Evolutionary conservation across 2,113 vertebrate species (phyloP).

Genomic region (Microcebus griseorufus): DNA sequence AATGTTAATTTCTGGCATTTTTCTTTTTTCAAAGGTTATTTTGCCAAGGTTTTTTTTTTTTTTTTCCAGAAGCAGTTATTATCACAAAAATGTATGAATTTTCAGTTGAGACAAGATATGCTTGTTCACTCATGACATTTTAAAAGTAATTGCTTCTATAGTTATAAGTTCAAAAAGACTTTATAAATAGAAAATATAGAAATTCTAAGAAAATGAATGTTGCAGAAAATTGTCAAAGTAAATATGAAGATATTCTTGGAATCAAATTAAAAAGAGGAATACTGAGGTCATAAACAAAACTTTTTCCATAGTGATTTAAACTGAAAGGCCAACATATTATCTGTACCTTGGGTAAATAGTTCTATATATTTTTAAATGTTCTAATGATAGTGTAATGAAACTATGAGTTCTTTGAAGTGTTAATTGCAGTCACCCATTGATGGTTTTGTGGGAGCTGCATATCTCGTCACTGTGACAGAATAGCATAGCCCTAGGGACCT

Average conservation of each 20-base stretch:
- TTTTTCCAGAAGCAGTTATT: neutral
- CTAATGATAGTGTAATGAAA: neutral
- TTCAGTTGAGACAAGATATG: neutral
- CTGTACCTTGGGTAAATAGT: neutral
- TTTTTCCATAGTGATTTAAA: neutral
- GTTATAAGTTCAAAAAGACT: neutral
- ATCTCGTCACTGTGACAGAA: neutral
- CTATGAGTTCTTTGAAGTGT: neutral
- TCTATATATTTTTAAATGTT: neutral
- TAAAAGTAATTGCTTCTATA: neutral
- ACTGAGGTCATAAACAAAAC: neutral
- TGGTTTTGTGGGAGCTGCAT: neutral
- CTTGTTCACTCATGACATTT: neutral
- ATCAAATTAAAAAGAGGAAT: slow-evolving; percentile 14
- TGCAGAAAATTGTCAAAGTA: neutral
- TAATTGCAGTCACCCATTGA: neutral
- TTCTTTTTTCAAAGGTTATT: neutral
- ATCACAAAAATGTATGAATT: neutral
- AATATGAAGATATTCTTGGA: slow-evolving; percentile 21
- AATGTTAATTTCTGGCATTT: neutral
- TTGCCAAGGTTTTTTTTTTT: neutral
- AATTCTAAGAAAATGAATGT: neutral
- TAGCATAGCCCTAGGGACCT: neutral
- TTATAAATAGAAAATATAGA: neutral
- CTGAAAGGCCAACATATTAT: neutral